Conservation (phyloP, 2,113 vertebrate genomes). For the Nansenia antarctica region DNA sequence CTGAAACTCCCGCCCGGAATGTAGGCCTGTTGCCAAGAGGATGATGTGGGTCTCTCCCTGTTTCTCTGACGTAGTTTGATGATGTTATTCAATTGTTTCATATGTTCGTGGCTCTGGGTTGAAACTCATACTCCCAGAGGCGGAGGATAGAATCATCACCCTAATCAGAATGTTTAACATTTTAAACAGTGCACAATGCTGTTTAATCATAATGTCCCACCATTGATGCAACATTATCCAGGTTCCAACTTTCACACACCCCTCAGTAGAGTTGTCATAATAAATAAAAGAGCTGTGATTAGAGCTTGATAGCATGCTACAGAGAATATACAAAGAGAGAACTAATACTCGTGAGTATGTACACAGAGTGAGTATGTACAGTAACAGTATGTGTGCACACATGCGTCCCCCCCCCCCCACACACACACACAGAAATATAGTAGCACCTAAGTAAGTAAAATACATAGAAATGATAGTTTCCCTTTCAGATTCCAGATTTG, state of each 20-base stretch:
- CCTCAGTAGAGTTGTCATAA: background rate
- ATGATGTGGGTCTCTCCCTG: slow-evolving; percentile 32
- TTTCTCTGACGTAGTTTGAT: slow-evolving; percentile 33
- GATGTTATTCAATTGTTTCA: slow-evolving; percentile 27
- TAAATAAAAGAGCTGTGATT: background rate
- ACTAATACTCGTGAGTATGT: too few relatives aligned
- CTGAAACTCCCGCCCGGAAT: slow-evolving; percentile 2
- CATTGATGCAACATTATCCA: too few relatives aligned
- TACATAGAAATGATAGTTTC: slow-evolving; percentile 30
- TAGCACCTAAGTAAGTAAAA: background rate
- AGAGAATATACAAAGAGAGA: slow-evolving; percentile 4
- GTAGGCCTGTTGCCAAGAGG: slow-evolving; percentile 29
- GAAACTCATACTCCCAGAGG: slow-evolving; percentile 39
- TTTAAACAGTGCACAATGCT: slow-evolving; percentile 3
- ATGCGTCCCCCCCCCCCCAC: background rate
- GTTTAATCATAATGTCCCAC: slow-evolving; percentile 17
- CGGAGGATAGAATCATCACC: background rate
- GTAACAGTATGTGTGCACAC: background rate
- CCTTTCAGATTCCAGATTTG: slow-evolving; percentile 53
- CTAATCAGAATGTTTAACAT: slow-evolving; percentile 26
- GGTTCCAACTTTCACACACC: background rate
- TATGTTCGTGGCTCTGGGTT: slow-evolving; percentile 19
- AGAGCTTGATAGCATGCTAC: background rate
- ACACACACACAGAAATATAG: background rate
- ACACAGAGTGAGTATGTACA: slow-evolving; percentile 2